These are phyloP conservation scores for Cavia aperea DNA, from an alignment of 2,113 vertebrate genomes.

Conservation along the genomic window DNA sequence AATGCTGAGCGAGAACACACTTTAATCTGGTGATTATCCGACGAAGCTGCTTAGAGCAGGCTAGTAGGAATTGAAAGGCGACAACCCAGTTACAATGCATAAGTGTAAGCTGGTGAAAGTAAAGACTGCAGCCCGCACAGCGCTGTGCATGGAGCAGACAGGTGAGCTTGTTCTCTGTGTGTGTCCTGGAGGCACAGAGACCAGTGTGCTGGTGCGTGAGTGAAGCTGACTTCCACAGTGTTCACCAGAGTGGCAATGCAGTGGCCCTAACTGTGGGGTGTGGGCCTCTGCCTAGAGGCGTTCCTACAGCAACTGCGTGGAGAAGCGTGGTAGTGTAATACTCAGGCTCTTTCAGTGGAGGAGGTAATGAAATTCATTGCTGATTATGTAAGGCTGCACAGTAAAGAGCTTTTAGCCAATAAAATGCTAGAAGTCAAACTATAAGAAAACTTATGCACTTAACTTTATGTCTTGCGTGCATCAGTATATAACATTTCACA, in stretches of 20 bases:
- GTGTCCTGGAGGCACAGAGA: neutral
- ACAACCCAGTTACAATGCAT: neutral
- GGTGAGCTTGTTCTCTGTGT: neutral
- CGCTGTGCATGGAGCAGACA: too few relatives aligned
- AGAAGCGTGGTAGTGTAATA: neutral
- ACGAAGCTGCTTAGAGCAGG: conserved; percentile 4
- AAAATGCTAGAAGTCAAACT: conserved; percentile 29
- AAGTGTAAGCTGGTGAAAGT: neutral
- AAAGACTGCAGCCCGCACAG: neutral
- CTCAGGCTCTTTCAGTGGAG: conserved; percentile 18
- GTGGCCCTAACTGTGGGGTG: neutral
- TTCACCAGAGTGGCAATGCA: neutral
- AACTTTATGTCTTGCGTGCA: neutral
- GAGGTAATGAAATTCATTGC: neutral
- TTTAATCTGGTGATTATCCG: neutral
- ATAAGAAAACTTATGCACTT: conserved; percentile 15
- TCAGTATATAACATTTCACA: neutral
- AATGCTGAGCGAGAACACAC: neutral
- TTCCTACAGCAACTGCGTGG: neutral
- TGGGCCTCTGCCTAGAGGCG: neutral
- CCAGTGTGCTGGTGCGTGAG: accelerated
- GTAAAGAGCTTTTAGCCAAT: neutral
- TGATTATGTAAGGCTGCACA: neutral
- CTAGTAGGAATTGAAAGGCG: neutral
- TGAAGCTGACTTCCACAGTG: neutral